These are phyloP conservation scores for Liposcelis brunnea DNA, from an alignment of 2,888 invertebrate genomes.

Conservation along the genomic window DNA sequence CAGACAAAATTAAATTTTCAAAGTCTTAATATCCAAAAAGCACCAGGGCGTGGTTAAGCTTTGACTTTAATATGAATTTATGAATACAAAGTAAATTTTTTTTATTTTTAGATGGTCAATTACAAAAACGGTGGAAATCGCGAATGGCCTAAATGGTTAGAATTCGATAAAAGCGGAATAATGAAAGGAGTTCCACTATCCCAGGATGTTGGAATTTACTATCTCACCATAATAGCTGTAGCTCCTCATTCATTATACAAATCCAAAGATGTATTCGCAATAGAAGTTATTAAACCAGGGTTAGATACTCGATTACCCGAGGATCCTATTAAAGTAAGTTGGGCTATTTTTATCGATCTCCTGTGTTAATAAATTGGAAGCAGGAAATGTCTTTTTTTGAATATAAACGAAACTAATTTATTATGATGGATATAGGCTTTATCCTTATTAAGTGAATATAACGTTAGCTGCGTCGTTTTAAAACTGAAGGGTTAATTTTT, in stretches of 20 bases:
- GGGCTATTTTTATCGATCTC: not conserved
- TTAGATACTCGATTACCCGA: not conserved
- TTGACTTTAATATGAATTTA: not conserved
- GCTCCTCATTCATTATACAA: slow-evolving; percentile 27
- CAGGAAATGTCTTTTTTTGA: slow-evolving; percentile 5
- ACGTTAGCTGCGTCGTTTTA: not conserved
- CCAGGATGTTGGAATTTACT: slow-evolving; percentile 47
- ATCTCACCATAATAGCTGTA: slow-evolving; percentile 39
- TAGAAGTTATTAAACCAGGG: slow-evolving; percentile 32
- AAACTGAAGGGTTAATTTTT: slow-evolving; percentile 9
- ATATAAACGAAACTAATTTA: slow-evolving; percentile 1
- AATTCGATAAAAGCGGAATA: slow-evolving; percentile 50
- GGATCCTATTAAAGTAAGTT: slow-evolving; percentile 23
- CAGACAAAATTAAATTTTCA: too few species aligned
- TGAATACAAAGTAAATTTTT: slow-evolving; percentile 2
- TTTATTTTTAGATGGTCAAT: slow-evolving; percentile 14
- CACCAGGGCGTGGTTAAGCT: too few species aligned
- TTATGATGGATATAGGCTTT: not conserved
- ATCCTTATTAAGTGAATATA: not conserved
- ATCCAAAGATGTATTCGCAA: slow-evolving; percentile 47
- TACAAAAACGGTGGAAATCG: slow-evolving; percentile 24
- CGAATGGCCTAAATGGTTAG: slow-evolving; percentile 44
- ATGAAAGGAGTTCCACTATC: slow-evolving; percentile 56
- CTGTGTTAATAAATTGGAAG: not conserved
- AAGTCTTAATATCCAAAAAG: too few species aligned